Evolutionary conservation across 2,113 vertebrate species (phyloP), one percentile per base, ranked within the genome.

Genomic region (Lamprotornis superbus): DNA sequence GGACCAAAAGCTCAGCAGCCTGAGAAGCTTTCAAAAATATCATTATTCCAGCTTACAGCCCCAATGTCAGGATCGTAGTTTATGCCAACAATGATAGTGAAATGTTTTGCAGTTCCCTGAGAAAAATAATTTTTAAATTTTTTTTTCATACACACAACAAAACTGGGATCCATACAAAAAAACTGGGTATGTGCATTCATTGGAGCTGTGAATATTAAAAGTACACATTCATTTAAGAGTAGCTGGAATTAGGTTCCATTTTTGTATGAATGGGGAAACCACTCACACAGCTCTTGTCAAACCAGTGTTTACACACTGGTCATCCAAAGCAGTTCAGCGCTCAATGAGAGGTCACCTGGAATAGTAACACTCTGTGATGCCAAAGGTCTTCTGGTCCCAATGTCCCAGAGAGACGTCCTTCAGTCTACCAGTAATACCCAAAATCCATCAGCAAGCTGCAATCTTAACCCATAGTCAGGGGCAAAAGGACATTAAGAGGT

Each of bases 21-120:
- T 21, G 9, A 70, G 35, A 3, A 73, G 35, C 59, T 89, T 89
- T 67, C 15, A 52, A 50, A 84, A 60, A 49, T 8, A 73, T 6
- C 11, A 40, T 28, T n/a, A 67, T 14, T 20, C 31, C 65, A 61
- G 15, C 35, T 69, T 39, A 81, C 3, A 85, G 42, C 30, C 46
- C 12, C 13, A 40, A 6, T 8, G 9, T 44, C 47, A 88, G 28
- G 37, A 89, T 1, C 7, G 40, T 0, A 60, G 31, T 16, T 76
- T 27, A 6, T 14, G 42, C 9, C 37, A 86, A 59, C 17, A 59
- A 33, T 11, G 23, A 74, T 0, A 61, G 11, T 0, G 3, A 74
- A 89, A 25, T 3, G 0, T 65, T 24, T 28, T 50, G 31, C 20
- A n/a, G 2, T 2, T 2, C 19, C 9, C 9, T 40, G 5, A 47